These are phyloP conservation scores for Trichomalopsis sarcophagae DNA, from an alignment of 1,140 invertebrate species.

Conservation along the genomic window DNA sequence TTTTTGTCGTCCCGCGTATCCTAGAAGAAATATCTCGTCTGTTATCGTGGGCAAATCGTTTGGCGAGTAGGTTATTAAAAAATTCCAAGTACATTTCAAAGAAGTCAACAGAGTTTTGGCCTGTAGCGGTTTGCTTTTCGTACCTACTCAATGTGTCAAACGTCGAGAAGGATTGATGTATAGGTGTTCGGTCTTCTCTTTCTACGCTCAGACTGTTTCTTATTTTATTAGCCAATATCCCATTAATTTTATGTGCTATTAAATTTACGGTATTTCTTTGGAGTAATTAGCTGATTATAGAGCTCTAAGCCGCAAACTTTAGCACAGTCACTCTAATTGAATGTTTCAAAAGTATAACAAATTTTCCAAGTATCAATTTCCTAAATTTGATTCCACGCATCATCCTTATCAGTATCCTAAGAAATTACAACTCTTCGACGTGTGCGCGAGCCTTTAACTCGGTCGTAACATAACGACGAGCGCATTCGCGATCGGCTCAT, in stretches of 20 bases:
- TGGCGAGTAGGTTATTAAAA: neutral
- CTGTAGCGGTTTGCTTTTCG: neutral
- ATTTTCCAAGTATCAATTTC: neutral
- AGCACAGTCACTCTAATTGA: neutral
- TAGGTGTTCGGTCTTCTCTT: neutral
- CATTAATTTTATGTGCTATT: neutral
- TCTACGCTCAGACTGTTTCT: neutral
- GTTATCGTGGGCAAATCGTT: neutral
- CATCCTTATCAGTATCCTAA: too few relatives aligned
- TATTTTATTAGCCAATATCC: neutral
- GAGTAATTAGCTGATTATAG: neutral
- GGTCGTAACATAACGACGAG: too few relatives aligned
- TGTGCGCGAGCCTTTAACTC: too few relatives aligned
- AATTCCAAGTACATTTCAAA: neutral
- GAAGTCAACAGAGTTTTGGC: neutral
- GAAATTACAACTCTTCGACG: too few relatives aligned
- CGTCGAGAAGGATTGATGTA: neutral
- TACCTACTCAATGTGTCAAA: neutral
- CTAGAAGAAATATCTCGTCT: neutral
- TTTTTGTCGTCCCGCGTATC: neutral
- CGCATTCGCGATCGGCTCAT: neutral
- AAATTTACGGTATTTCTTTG: neutral
- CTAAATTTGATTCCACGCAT: neutral
- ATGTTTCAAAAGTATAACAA: neutral
- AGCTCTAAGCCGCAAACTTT: neutral